Conservation (phyloP, 1,140 invertebrate genomes). For the Mya arenaria region DNA sequence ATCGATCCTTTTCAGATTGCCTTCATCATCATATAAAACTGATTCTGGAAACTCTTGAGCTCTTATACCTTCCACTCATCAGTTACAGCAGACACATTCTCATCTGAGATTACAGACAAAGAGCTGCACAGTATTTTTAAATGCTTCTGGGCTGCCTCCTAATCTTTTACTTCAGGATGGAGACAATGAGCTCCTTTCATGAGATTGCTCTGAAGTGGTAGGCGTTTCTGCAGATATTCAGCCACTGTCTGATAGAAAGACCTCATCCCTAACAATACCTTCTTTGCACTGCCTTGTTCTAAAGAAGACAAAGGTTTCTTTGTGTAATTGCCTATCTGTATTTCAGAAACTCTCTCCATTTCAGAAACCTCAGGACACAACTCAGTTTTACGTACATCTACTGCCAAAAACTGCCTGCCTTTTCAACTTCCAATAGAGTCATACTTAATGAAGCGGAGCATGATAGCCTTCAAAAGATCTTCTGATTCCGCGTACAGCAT, state of each 20-base stretch:
- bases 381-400: background rate
- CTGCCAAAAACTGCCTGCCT: background rate
- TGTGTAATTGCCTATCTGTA: background rate
- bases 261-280: background rate
- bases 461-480: background rate
- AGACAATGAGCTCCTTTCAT: slow-evolving; percentile 17
- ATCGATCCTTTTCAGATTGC: too few relatives aligned
- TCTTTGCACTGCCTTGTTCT: background rate
- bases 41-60: too few relatives aligned
- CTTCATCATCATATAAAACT: too few relatives aligned
- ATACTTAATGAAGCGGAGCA: slow-evolving; percentile 2
- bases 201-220: background rate
- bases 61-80: slow-evolving; percentile 61
- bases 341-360: background rate
- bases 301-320: background rate
- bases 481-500: background rate
- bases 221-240: slow-evolving; percentile 11
- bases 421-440: background rate
- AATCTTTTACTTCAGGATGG: slow-evolving; percentile 16
- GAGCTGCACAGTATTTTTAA: background rate
- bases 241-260: background rate
- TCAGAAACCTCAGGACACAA: background rate
- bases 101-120: background rate
- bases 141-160: slow-evolving; percentile 2
- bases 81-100: slow-evolving; percentile 10